Evolutionary conservation across 1,140 invertebrate genomes (phyloP).

Genomic region (Drosophila rufa): DNA sequence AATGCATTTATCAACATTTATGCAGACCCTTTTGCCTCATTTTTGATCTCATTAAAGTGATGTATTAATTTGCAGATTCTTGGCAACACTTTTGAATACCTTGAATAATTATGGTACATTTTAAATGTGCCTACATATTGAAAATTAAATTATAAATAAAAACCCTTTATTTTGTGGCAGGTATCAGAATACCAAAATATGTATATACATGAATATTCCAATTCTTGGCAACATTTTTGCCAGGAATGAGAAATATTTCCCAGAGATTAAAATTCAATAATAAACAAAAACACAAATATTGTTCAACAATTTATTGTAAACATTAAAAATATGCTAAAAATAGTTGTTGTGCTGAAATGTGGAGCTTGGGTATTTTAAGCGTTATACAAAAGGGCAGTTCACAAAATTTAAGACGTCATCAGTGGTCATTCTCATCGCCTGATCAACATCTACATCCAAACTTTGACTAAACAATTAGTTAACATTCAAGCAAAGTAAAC

Average conservation of each 20-base stretch:
- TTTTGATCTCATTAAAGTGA: background rate
- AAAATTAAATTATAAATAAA: background rate
- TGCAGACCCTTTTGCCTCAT: background rate
- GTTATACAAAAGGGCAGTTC: background rate
- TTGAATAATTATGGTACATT: slow-evolving; percentile 12
- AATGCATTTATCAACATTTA: background rate
- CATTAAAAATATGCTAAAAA: background rate
- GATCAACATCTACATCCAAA: background rate
- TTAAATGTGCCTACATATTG: slow-evolving; percentile 1
- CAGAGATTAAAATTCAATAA: slow-evolving; percentile 9
- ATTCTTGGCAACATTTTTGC: slow-evolving; percentile 13
- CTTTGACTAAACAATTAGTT: background rate
- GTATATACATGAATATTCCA: background rate
- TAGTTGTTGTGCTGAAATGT: background rate
- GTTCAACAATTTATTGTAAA: slow-evolving; percentile 13
- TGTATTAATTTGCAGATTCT: slow-evolving; percentile 15
- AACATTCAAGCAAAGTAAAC: background rate
- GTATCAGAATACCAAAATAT: slow-evolving; percentile 9
- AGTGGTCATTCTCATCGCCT: background rate
- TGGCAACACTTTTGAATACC: slow-evolving; percentile 6
- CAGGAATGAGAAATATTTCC: slow-evolving; percentile 8
- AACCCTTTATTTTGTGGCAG: slow-evolving; percentile 8
- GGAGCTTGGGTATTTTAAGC: background rate
- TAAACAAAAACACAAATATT: slow-evolving; percentile 17
- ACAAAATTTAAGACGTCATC: slow-evolving; percentile 4